Evolutionary conservation across 2,888 invertebrate genomes (phyloP).

Genomic region (Phaedon cochleariae): DNA sequence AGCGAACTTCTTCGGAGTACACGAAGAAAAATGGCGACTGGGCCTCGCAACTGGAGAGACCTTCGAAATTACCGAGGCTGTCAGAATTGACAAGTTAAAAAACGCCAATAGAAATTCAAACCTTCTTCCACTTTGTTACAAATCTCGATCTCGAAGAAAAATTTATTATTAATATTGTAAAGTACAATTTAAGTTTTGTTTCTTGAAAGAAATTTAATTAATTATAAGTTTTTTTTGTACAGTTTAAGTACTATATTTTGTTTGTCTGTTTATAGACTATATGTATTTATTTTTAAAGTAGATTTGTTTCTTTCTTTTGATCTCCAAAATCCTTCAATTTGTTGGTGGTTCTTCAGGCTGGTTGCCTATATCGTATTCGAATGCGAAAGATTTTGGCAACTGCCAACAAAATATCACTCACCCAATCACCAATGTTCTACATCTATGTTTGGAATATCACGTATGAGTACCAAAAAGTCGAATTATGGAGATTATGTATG

Average conservation of each 20-base stretch:
- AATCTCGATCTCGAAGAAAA: constrained; percentile 52
- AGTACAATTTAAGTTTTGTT: constrained; percentile 54
- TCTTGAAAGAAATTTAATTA: constrained; percentile 51
- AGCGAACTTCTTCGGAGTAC: constrained; percentile 64
- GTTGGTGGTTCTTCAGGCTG: constrained; percentile 35
- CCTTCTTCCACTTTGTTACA: constrained; percentile 51
- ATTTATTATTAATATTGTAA: constrained; percentile 48
- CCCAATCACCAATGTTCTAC: too few species aligned
- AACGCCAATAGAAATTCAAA: constrained; percentile 22
- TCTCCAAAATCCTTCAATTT: constrained; percentile 51
- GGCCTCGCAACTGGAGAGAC: constrained; percentile 56
- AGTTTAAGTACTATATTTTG: constrained; percentile 52
- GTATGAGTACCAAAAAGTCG: too few species aligned
- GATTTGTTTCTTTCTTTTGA: constrained; percentile 50
- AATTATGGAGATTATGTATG: too few species aligned
- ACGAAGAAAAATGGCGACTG: constrained; percentile 46
- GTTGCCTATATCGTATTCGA: constrained; percentile 17
- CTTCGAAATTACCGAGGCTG: constrained; percentile 61
- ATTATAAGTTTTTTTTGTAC: constrained; percentile 48
- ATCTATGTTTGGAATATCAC: too few species aligned
- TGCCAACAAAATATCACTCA: constrained; percentile 34
- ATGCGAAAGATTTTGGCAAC: constrained; percentile 2
- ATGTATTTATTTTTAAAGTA: constrained; percentile 48
- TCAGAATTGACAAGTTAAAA: constrained; percentile 50
- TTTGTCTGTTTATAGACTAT: constrained; percentile 51